These are phyloP conservation scores for Philaenus spumarius DNA, from an alignment of 1,140 invertebrate genomes.

Conservation along the genomic window DNA sequence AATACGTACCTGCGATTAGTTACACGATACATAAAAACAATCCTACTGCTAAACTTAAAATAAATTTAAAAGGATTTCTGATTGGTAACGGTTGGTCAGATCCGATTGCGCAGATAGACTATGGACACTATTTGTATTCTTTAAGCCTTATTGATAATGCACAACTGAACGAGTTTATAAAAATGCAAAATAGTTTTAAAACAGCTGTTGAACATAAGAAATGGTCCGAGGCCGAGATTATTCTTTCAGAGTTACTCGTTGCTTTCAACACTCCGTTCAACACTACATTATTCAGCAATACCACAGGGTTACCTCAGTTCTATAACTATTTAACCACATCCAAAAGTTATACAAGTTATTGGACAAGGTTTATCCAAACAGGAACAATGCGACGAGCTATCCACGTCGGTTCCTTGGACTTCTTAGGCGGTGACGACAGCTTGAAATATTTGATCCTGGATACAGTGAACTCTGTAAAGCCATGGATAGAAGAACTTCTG, in stretches of 20 bases:
- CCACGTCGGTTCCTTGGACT: conserved; percentile 70
- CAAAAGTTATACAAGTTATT: conserved; percentile 28
- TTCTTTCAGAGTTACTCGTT: not conserved
- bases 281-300: conserved; percentile 50
- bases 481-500: conserved; percentile 62
- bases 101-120: conserved; percentile 66
- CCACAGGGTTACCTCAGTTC: conserved; percentile 62
- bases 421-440: conserved; percentile 45
- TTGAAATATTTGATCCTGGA: conserved; percentile 64
- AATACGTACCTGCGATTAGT: conserved; percentile 70
- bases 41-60: conserved; percentile 44
- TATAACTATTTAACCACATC: conserved; percentile 71
- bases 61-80: conserved; percentile 59
- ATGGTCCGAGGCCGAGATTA: conserved; percentile 2
- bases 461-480: conserved; percentile 74
- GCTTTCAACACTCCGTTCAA: not conserved
- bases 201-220: not conserved
- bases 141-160: conserved; percentile 46
- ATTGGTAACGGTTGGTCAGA: conserved; percentile 83
- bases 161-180: conserved; percentile 33
- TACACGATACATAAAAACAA: conserved; percentile 67
- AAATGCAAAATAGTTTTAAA: conserved; percentile 5
- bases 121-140: conserved; percentile 74
- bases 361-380: conserved; percentile 52
- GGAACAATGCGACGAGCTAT: conserved; percentile 46